Evolutionary conservation across 2,888 invertebrate genomes (phyloP), one percentile per base, ranked within the genome.

Genomic region (Aradus depressus): DNA sequence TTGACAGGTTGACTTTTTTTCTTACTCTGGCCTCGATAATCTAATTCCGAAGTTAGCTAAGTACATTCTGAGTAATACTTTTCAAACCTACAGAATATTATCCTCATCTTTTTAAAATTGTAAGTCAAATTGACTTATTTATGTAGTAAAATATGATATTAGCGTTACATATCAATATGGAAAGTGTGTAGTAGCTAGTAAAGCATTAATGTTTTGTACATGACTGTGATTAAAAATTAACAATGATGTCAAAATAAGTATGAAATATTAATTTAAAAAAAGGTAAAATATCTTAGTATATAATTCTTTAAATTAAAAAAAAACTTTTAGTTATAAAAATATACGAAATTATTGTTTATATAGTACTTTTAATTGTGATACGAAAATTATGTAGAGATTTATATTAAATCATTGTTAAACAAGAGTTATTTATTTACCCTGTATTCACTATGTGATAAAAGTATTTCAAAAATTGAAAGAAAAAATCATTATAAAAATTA

Each of bases 151-250:
- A n/a, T n/a, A n/a, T n/a, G n/a, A n/a, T n/a, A n/a, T n/a, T n/a
- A n/a, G n/a, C n/a, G n/a, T n/a, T n/a, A n/a, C n/a, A n/a, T n/a
- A n/a, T n/a, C n/a, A n/a, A n/a, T n/a, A n/a, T n/a, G n/a, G n/a
- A n/a, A n/a, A n/a, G n/a, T n/a, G n/a, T n/a, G n/a, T n/a, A n/a
- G n/a, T n/a, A 26, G 42, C 12, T 42, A 42, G 42, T 42, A 22
- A n/a, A n/a, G n/a, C n/a, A 12, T 18, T 21, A 35, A 50, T 34
- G 44, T 51, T 54, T 45, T 51, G 44, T 49, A 54, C 44, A 42
- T 54, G 54, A 54, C 54, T 54, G 54, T 54, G 54, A 54, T 54
- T 54, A 52, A 52, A 39, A 37, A 37, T 12, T 28, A 21, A 34
- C 41, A 39, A 31, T 34, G 45, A 34, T 34, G 18, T 50, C 34